Evolutionary conservation across 2,797 vertebrate species (phyloP), one percentile per base, ranked within the genome.

Genomic region (Etheostoma perlongum): DNA sequence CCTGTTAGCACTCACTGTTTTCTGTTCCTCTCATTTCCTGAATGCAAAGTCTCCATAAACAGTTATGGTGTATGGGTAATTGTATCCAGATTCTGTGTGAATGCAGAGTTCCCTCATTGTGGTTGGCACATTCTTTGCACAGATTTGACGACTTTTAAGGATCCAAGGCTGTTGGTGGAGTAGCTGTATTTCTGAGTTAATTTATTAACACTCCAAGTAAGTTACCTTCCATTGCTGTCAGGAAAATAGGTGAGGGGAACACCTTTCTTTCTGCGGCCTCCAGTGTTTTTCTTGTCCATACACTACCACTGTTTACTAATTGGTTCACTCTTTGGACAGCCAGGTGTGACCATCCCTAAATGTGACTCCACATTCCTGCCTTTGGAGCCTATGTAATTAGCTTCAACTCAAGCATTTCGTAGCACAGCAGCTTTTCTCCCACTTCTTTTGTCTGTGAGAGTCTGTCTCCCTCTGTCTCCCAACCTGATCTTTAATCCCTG

Each of bases 281-380:
- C 48, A 2, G 71, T 91, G 88, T 90, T 90, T 81, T 81, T 74
- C 73, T 74, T 82, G 78, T 83, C 89, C 77, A 65, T 89, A 87
- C 79, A 81, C 79, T 72, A 66, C 65, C 77, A 67, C 72, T 89
- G 83, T 92, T 90, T 90, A 68, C 88, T 91, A 90, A 92, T 91
- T 88, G 85, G 77, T 81, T 76, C 2, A 6, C 74, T 92, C 85
- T 89, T 81, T 79, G 85, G 89, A 88, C 85, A 82, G 78, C 91
- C 93, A 94, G 93, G 92, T 94, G 92, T 92, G 92, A 88, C 88
- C 82, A 51, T 83, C 78, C 85, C 75, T 73, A 67, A 92, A 91
- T 90, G 88, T 89, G 91, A 91, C 90, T 91, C 92, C 74, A 82
- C 92, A 95, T 95, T 95, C 94, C 89, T 92, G 86, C 65, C 89